phyloP scores from a whole-genome alignment of 2,888 invertebrate genomes.

The Biston betularia region DNA sequence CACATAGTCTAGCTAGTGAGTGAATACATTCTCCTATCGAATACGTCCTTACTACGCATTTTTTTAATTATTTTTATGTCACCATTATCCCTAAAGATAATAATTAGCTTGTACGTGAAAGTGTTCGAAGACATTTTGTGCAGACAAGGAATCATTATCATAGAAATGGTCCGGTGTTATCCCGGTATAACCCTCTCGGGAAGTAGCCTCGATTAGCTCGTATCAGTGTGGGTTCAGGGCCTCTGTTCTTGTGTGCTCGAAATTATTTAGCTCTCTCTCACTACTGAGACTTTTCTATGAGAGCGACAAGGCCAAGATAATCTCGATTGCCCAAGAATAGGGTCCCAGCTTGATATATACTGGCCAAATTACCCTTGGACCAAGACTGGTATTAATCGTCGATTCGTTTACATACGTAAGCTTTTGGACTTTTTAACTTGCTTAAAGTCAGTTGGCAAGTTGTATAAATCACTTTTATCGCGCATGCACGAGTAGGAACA shows the following conservation, averaged over 20 bases:
- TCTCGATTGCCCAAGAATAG: neutral
- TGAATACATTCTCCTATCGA: too few species aligned
- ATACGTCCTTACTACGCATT: too few species aligned
- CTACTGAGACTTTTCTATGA: neutral
- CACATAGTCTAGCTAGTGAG: too few species aligned
- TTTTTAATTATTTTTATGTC: too few species aligned
- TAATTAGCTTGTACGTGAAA: neutral
- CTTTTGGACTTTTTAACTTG: conserved; percentile 27
- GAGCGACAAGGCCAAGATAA: neutral
- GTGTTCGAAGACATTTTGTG: conserved; percentile 10
- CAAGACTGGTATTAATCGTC: conserved; percentile 8
- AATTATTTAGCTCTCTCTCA: neutral
- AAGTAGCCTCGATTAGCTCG: conserved; percentile 35
- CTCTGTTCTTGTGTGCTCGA: neutral
- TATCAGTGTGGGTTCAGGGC: conserved; percentile 22
- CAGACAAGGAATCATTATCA: conserved; percentile 29
- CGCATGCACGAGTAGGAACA: conserved; percentile 15
- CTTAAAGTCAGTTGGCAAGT: conserved; percentile 20
- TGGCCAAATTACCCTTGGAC: conserved; percentile 24
- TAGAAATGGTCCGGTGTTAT: conserved; percentile 35
- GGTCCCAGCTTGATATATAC: conserved; percentile 14
- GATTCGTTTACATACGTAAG: conserved; percentile 9
- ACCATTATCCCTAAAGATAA: neutral
- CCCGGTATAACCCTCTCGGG: conserved; percentile 29
- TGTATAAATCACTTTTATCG: conserved; percentile 43